Evolutionary conservation across 2,113 vertebrate species (phyloP).

Genomic region (Arvicanthis niloticus): DNA sequence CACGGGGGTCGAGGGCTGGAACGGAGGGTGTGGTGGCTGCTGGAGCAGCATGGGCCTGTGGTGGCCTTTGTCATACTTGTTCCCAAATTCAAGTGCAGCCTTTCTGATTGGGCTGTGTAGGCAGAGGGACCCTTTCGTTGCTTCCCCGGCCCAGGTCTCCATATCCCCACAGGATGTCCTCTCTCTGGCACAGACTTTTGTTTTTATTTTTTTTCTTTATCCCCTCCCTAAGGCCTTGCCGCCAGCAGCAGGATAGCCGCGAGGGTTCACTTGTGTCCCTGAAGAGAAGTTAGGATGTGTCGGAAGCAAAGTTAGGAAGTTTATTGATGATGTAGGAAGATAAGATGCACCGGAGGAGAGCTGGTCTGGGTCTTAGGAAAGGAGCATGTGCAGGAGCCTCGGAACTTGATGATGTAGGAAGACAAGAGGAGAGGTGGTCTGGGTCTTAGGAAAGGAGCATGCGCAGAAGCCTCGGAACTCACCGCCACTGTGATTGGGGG

Average conservation of each 20-base stretch:
- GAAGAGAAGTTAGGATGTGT: background rate
- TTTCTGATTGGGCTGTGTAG: background rate
- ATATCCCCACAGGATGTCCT: background rate
- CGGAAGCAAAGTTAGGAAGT: background rate
- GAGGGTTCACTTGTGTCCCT: background rate
- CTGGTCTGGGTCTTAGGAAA: background rate
- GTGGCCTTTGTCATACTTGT: too few species aligned
- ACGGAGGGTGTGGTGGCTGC: accelerated
- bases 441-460: background rate
- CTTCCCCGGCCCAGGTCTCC: background rate
- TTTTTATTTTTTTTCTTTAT: background rate
- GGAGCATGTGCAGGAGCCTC: too few species aligned
- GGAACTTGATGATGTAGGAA: background rate
- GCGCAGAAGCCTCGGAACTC: too few species aligned
- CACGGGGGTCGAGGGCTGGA: accelerated
- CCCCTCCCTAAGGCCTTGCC: background rate
- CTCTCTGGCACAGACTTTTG: too few species aligned
- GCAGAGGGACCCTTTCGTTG: background rate
- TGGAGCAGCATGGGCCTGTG: accelerated
- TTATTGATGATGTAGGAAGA: background rate
- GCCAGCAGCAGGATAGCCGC: background rate
- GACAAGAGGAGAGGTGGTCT: background rate
- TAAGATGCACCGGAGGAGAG: background rate
- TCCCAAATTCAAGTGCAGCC: too few species aligned
- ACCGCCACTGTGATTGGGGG: too few species aligned